phyloP scores from a whole-genome alignment of 2,888 invertebrate genomes.

The Ennomos erosarius region DNA sequence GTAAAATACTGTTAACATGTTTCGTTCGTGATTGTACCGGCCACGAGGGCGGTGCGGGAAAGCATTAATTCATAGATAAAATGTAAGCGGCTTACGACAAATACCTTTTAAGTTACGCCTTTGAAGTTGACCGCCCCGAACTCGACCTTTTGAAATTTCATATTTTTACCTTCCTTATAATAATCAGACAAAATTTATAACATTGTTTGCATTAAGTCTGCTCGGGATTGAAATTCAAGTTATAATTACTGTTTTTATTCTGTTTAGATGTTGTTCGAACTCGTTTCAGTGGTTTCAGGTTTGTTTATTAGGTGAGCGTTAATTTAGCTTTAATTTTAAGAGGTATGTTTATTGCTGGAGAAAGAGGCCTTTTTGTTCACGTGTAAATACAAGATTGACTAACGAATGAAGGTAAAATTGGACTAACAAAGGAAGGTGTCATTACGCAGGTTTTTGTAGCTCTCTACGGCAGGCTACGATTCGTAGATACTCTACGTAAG shows the following conservation, averaged over 20 bases:
- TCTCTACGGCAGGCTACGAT: background rate
- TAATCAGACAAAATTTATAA: conserved; percentile 19
- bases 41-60: conserved; percentile 18
- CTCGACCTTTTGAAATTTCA: conserved; percentile 23
- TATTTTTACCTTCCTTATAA: conserved; percentile 25
- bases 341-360: conserved; percentile 7
- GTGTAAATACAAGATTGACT: background rate
- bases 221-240: conserved; percentile 16
- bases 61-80: conserved; percentile 43
- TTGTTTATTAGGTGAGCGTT: conserved; percentile 17
- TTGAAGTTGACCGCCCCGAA: conserved; percentile 39
- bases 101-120: conserved; percentile 41
- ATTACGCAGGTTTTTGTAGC: too few relatives aligned
- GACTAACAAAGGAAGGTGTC: too few relatives aligned
- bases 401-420: too few relatives aligned
- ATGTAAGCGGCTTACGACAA: conserved; percentile 46
- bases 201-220: conserved; percentile 15
- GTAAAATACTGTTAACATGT: conserved; percentile 23
- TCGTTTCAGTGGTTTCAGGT: conserved; percentile 17
- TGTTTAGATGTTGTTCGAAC: conserved; percentile 19
- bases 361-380: background rate
- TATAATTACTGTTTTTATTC: conserved; percentile 24
- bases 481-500: conserved; percentile 10
- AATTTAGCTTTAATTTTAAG: conserved; percentile 14
- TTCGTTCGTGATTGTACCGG: conserved; percentile 22